phyloP scores from a whole-genome alignment of 2,888 invertebrate genomes.

The Acanthosepion pharaonis region DNA sequence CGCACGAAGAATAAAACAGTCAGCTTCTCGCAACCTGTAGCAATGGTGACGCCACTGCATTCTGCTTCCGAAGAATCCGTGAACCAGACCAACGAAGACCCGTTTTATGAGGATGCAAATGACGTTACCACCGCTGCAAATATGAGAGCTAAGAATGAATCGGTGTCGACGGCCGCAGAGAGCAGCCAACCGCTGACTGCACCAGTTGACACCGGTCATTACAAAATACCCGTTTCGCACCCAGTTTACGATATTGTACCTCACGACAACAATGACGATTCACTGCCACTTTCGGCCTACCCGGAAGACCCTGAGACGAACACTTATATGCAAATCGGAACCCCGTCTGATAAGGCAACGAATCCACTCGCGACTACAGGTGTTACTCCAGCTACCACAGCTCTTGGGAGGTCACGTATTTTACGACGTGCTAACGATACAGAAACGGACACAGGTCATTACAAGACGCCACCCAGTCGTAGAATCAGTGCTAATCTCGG shows the following conservation, averaged over 20 bases:
- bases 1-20: constrained; percentile 60
- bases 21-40: constrained; percentile 67
- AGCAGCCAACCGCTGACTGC: background rate
- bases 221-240: constrained; percentile 15
- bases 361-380: background rate
- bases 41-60: constrained; percentile 68
- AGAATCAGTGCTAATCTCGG: background rate
- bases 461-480: constrained; percentile 4
- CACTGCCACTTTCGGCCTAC: background rate
- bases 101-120: background rate
- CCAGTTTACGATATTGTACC: constrained; percentile 39
- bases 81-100: background rate
- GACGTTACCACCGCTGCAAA: constrained; percentile 8
- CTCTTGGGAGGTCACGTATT: background rate
- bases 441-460: background rate
- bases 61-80: constrained; percentile 67
- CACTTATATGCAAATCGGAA: background rate
- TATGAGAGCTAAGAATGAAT: background rate
- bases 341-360: background rate
- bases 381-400: background rate
- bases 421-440: background rate
- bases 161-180: background rate
- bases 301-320: background rate
- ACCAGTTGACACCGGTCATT: background rate
- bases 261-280: background rate